Base-by-base conservation (phyloP, 2,888 invertebrate genomes). In the Ethmia dodecea region DNA sequence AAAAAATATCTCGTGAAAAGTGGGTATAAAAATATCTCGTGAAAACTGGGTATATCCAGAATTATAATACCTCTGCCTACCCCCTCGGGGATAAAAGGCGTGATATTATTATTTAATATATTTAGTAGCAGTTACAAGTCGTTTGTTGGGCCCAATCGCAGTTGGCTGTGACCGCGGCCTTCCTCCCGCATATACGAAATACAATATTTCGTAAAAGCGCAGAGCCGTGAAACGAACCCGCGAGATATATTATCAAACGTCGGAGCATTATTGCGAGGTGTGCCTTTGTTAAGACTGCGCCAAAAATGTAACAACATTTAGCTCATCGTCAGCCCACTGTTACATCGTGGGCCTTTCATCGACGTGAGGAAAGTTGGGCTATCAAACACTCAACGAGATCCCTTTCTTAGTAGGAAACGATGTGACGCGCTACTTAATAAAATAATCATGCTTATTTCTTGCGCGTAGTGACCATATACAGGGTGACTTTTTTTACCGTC, bases 171-270 rank as follows among this genome's bases (percentile, higher is more conserved):
- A n/a, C 22, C 12, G 3, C 22, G 4, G 8, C 5, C 31, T 18
- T 31, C 20, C 11, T 26, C 10, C 6, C n/a, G 12, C 11, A n/a
- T n/a, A n/a, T 8, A 13, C 24, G 25, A 24, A 10, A 24, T 15
- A 31, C 31, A 13, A 31, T 31, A 31, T 31, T 25, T 31, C 31
- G 13, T 13, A 25, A 24, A 14, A 24, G 31, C 31, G 13, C 10
- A 14, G 25, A 25, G 8, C 13, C 31, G 31, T 31, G 31, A 24
- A 31, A 31, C 31, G 31, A 31, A 31, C 31, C 25, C 25, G n/a
- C 14, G 24, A 14, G 31, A 31, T 18, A 31, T 25, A 13, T 22
- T 20, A 22, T 31, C 20, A 6, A 31, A 29, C 11, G 29, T 16
- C 8, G 6, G 25, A 25, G 8, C 6, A 5, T 20, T 20, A 2